Conservation (phyloP, 2,888 invertebrate species). For the Notocelia uddmanniana region DNA sequence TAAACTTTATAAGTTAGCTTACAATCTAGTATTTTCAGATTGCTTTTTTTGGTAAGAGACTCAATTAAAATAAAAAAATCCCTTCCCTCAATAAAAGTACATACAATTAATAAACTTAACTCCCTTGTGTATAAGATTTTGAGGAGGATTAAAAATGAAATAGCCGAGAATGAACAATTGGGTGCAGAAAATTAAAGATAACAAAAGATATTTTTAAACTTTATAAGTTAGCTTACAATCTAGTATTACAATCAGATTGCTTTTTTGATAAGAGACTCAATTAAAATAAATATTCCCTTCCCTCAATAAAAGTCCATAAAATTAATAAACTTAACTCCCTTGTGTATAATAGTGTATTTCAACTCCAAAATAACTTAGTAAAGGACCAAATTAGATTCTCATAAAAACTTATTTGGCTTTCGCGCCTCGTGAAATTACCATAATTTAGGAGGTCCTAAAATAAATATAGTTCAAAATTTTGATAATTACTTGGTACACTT, state of each 20-base stretch:
- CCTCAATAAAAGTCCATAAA: no score
- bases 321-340: background rate
- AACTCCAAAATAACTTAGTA: background rate
- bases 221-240: background rate
- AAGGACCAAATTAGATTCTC: background rate
- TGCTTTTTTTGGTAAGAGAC: no score
- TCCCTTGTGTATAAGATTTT: constrained; percentile 22
- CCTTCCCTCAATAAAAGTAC: no score
- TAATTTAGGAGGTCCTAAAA: background rate
- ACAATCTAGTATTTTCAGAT: background rate
- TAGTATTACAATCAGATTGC: background rate
- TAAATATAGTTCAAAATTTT: constrained; percentile 8
- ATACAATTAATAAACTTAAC: no score
- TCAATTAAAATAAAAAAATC: no score
- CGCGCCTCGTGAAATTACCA: background rate
- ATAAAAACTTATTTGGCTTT: background rate
- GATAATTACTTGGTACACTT: constrained; percentile 6
- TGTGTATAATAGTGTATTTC: background rate
- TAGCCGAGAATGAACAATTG: constrained; percentile 14
- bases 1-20: background rate
- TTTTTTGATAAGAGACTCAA: no score
- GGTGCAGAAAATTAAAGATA: constrained; percentile 19
- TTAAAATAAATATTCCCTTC: no score
- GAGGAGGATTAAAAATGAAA: constrained; percentile 20
- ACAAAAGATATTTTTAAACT: constrained; percentile 3